Evolutionary conservation across 2,888 invertebrate species (phyloP).

Genomic region (Conomelus anceps): DNA sequence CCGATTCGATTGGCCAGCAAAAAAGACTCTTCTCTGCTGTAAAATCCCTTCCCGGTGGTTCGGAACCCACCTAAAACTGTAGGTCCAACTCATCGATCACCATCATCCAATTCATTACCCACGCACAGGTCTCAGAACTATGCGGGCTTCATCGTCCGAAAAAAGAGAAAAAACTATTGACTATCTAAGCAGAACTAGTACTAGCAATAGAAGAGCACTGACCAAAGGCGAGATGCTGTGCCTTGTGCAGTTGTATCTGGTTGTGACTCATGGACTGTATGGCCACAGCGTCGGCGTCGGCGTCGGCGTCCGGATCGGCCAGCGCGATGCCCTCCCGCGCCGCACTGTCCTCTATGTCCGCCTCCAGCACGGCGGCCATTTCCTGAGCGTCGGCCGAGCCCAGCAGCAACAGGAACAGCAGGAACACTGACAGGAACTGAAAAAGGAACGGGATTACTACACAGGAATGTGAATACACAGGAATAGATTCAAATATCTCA

Average conservation of each 20-base stretch:
- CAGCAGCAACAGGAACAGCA: slow-evolving; percentile 41
- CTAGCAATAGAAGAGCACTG: slow-evolving; percentile 20
- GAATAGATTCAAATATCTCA: neutral
- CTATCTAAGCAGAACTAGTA: no score
- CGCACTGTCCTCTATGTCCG: slow-evolving; percentile 43
- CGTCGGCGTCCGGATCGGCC: slow-evolving; percentile 37
- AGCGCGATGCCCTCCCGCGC: slow-evolving; percentile 41
- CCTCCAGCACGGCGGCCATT: slow-evolving; percentile 43
- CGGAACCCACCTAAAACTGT: no score
- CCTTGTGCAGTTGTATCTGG: slow-evolving; percentile 43
- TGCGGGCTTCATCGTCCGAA: no score
- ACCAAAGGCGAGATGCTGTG: slow-evolving; percentile 44
- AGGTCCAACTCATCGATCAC: no score
- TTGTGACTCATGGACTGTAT: slow-evolving; percentile 37
- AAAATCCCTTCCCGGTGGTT: no score
- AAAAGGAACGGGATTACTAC: neutral
- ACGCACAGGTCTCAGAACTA: no score
- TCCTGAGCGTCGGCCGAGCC: slow-evolving; percentile 43
- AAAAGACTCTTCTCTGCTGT: no score
- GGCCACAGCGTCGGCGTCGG: slow-evolving; percentile 37
- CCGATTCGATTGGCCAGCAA: no score
- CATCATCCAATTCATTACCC: no score
- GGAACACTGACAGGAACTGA: slow-evolving; percentile 41
- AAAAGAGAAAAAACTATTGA: no score
- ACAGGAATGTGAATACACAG: neutral